Percentiles rank a stretch among this genome's conserved stretches.
These are phyloP conservation scores for Terrapene triunguis DNA, from an alignment of 2,113 vertebrate genomes.

Conservation along the genomic window DNA sequence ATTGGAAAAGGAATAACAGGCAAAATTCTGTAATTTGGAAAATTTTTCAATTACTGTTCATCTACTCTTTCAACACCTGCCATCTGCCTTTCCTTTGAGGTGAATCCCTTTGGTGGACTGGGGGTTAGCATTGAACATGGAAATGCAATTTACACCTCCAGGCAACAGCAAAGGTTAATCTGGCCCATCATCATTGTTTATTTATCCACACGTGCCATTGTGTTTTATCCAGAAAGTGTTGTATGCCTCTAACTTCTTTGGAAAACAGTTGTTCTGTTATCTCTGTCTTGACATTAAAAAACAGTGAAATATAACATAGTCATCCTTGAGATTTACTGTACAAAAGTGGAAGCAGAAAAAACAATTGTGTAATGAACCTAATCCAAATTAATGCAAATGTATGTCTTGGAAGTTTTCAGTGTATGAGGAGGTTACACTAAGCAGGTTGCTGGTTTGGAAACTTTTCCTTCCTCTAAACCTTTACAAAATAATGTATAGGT, in stretches of 20 bases:
- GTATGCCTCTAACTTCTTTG: neutral
- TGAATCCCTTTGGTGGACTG: neutral
- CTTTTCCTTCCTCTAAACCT: slow-evolving; percentile 27
- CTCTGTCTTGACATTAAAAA: slow-evolving; percentile 43
- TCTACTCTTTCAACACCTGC: neutral
- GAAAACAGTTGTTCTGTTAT: slow-evolving; percentile 44
- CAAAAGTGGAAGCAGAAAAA: slow-evolving; percentile 35
- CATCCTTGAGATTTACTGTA: slow-evolving; percentile 40
- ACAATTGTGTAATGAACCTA: slow-evolving; percentile 7
- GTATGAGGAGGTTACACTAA: slow-evolving; percentile 15
- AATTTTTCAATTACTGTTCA: neutral
- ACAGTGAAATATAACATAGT: slow-evolving; percentile 38
- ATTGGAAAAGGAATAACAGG: neutral
- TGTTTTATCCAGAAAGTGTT: slow-evolving; percentile 50
- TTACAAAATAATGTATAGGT: slow-evolving; percentile 19
- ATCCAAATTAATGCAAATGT: slow-evolving; percentile 31
- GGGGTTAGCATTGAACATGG: neutral
- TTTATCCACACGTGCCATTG: neutral
- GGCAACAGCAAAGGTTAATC: slow-evolving; percentile 3
- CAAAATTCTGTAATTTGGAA: neutral
- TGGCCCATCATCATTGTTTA: slow-evolving; percentile 19
- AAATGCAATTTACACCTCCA: slow-evolving; percentile 27
- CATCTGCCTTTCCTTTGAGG: neutral
- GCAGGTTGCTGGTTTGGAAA: slow-evolving; percentile 23
- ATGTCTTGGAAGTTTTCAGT: slow-evolving; percentile 26